These are phyloP conservation scores for Drosophila mimica DNA, from an alignment of 2,888 invertebrate species.

Conservation along the genomic window DNA sequence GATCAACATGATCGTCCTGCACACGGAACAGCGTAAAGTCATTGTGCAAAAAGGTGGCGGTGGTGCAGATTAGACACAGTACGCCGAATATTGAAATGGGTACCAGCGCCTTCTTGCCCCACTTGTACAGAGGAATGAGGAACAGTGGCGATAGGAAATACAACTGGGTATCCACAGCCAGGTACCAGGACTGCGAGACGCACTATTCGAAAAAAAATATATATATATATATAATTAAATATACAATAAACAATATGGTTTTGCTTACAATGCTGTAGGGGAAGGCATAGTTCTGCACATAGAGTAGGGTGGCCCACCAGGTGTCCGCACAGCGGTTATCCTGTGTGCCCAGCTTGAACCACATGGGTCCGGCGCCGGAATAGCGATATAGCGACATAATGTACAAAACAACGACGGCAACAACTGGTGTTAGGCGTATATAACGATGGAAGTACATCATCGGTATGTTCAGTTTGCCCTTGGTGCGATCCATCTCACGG, in stretches of 20 bases:
- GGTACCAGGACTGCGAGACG: constrained; percentile 87
- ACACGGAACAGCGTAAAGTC: constrained; percentile 83
- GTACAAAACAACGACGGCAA: constrained; percentile 86
- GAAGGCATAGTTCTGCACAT: constrained; percentile 85
- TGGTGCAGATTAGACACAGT: constrained; percentile 82
- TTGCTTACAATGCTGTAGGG: constrained; percentile 81
- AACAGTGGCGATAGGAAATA: constrained; percentile 87
- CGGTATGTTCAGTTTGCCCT: constrained; percentile 82
- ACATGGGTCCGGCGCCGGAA: constrained; percentile 86
- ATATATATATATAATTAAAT: neutral
- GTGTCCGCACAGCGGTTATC: constrained; percentile 82
- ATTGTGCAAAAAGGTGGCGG: constrained; percentile 81
- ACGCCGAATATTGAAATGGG: constrained; percentile 79
- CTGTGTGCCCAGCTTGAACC: constrained; percentile 84
- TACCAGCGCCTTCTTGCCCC: constrained; percentile 83
- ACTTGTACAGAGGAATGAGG: constrained; percentile 85
- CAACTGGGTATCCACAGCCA: constrained; percentile 87
- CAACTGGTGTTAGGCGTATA: constrained; percentile 86
- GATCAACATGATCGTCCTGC: constrained; percentile 80
- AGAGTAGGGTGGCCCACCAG: constrained; percentile 86
- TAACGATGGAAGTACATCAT: constrained; percentile 85
- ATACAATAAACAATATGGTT: neutral
- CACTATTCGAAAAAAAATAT: constrained; percentile 82
- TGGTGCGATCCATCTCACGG: constrained; percentile 83
- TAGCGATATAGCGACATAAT: constrained; percentile 86